Percentiles rank a stretch among this genome's conserved stretches.
Conservation (phyloP, 2,888 invertebrate species). For the Leucophora obtusa region DNA sequence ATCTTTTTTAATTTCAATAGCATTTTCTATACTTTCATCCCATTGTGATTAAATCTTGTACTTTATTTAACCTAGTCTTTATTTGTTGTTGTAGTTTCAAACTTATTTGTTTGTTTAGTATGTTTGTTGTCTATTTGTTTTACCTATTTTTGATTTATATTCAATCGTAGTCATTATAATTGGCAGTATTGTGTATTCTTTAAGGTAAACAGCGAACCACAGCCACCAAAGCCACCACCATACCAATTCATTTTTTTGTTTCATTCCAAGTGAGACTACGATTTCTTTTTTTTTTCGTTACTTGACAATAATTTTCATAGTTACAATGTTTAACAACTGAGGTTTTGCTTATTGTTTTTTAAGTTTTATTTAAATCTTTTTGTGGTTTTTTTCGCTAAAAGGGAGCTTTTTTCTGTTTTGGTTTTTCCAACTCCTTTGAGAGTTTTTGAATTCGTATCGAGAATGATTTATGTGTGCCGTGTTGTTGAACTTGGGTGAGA, state of each 20-base stretch:
- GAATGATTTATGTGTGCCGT: constrained; percentile 55
- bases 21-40: not conserved
- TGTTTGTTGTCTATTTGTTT: constrained; percentile 16
- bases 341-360: not conserved
- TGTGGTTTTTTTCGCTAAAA: not conserved
- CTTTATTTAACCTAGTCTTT: not conserved
- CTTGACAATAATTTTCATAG: constrained; percentile 62
- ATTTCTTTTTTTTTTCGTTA: constrained; percentile 27
- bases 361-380: constrained; percentile 33
- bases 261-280: constrained; percentile 4
- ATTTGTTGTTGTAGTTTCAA: not conserved
- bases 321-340: constrained; percentile 55
- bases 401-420: constrained; percentile 14
- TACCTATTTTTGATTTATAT: constrained; percentile 62
- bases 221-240: not conserved
- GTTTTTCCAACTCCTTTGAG: constrained; percentile 36
- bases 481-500: constrained; percentile 60
- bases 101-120: constrained; percentile 23
- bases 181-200: constrained; percentile 54
- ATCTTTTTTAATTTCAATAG: no score
- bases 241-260: not conserved
- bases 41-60: not conserved
- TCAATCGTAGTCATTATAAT: constrained; percentile 60
- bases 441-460: constrained; percentile 20
- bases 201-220: constrained; percentile 25